Evolutionary conservation across 1,140 invertebrate genomes (phyloP), one percentile per base, ranked within the genome.

Genomic region (Procambarus clarkii): DNA sequence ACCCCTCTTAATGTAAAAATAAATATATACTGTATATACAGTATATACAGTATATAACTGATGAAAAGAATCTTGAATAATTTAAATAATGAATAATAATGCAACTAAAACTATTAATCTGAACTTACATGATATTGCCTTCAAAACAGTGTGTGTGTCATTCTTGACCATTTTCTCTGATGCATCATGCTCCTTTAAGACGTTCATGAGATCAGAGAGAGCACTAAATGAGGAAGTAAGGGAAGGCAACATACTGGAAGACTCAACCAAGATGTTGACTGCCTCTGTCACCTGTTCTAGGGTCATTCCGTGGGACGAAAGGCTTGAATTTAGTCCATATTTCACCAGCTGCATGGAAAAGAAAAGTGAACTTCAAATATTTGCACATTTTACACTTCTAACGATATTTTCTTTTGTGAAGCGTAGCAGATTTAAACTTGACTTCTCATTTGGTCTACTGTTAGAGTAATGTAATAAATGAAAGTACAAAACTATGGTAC

Each of bases 241-340:
- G 24, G 48, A 50, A 3, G 89, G 89, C 24, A 91, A 21, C 0
- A 24, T 2, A 8, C n/a, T 9, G 8, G 82, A 48, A 2, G 76
- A 18, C 74, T 85, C 45, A 24, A 34, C 58, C 18, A 91, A 34
- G 45, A 9, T 69, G 24, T 24, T 60, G 11, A 91, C 58, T 45
- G 81, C 82, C 2, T 78, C 8, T 2, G 64, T 21, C 5, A 91
- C 82, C 60, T 91, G 50, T n/a, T 80, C 77, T 8, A 91, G 45
- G 44, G 54, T 91, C 74, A 74, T 58, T 1, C 82, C 82, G 3
- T 80, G 74, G 34, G 81, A 91, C 13, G 71, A 64, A 0, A 91
- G 82, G 77, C 48, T 91, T 3, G 89, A 46, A 64, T 91, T 91
- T 5, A 91, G 34, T 8, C 89, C 82, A 50, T 64, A 86, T 45